Evolutionary conservation across 2,113 vertebrate species (phyloP).

Genomic region (Camelus bactrianus): DNA sequence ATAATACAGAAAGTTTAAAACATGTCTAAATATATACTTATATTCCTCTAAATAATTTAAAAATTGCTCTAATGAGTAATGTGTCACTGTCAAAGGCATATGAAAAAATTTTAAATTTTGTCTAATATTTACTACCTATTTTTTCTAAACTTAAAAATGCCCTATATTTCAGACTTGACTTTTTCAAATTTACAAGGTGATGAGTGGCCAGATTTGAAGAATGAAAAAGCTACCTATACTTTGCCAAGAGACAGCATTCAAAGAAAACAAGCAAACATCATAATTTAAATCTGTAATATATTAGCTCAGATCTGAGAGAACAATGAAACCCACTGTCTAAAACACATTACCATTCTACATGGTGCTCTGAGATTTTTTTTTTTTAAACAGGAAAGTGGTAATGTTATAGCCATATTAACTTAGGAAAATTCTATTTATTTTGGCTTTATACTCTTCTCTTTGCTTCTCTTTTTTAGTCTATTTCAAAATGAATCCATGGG

Average conservation of each 20-base stretch:
- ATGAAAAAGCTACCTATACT: constrained; percentile 30
- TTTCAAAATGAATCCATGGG: constrained; percentile 65
- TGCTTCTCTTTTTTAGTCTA: constrained; percentile 55
- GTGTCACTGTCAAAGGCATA: neutral
- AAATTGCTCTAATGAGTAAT: constrained; percentile 16
- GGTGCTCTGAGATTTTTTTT: constrained; percentile 56
- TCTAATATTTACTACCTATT: neutral
- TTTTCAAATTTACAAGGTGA: constrained; percentile 52
- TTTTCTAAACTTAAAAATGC: neutral
- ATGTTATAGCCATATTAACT: constrained; percentile 66
- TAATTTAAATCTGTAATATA: constrained; percentile 75
- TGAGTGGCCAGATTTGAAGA: constrained; percentile 13
- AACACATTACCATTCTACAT: constrained; percentile 59
- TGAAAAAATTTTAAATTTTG: neutral
- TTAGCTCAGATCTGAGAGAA: constrained; percentile 72
- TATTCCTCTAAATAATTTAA: neutral
- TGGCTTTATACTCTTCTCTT: constrained; percentile 64
- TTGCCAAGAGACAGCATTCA: constrained; percentile 55
- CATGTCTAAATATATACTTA: neutral
- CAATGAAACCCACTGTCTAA: constrained; percentile 75
- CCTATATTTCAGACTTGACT: constrained; percentile 35
- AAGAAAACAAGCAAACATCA: constrained; percentile 62
- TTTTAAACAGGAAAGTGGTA: constrained; percentile 73
- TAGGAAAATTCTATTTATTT: constrained; percentile 78
- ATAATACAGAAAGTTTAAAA: neutral